phyloP scores from a whole-genome alignment of 2,113 vertebrate genomes.

The Zapornia atra region DNA sequence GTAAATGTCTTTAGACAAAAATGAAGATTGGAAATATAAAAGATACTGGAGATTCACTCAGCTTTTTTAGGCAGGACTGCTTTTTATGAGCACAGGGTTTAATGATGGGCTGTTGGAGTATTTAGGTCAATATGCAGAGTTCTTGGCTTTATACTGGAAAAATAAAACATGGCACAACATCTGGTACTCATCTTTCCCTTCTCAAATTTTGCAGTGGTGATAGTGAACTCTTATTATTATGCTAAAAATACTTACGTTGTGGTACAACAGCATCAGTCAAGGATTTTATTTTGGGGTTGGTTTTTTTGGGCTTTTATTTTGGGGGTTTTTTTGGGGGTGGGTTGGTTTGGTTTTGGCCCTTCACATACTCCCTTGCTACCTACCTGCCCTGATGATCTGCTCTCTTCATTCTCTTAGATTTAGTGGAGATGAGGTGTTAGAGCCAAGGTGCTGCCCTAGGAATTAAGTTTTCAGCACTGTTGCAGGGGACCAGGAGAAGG shows the following conservation, averaged over 20 bases:
- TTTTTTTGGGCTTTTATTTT: no score
- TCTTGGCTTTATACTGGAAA: background rate
- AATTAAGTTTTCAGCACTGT: slow-evolving; percentile 12
- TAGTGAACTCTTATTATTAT: background rate
- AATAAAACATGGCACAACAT: background rate
- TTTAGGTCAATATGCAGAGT: background rate
- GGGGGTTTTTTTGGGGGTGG: no score
- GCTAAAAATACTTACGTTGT: background rate
- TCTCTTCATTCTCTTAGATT: background rate
- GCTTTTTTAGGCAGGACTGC: background rate
- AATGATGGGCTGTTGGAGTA: background rate
- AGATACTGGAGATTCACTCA: background rate
- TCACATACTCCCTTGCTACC: background rate
- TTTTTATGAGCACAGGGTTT: background rate
- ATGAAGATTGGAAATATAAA: background rate
- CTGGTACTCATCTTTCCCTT: background rate
- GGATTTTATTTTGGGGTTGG: no score
- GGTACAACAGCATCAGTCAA: background rate
- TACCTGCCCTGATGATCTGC: background rate
- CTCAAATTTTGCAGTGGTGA: background rate
- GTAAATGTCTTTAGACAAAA: background rate
- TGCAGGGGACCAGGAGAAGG: background rate
- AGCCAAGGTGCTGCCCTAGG: background rate
- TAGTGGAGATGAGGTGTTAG: background rate
- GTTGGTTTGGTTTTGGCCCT: background rate